Evolutionary conservation across 1,140 invertebrate species (phyloP).

Genomic region (Saccostrea echinata): DNA sequence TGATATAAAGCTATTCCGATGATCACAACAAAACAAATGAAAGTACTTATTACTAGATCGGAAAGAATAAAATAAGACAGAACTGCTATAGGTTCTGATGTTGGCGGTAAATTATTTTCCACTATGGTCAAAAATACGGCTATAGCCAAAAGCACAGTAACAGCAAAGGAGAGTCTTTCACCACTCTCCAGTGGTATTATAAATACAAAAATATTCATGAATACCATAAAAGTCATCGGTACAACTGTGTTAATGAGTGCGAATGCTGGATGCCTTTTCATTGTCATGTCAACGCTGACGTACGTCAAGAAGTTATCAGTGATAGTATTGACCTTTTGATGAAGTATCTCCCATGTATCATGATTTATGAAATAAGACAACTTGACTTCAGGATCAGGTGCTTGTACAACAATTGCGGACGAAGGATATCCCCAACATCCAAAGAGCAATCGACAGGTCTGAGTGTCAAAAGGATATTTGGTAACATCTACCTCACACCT

Average conservation of each 20-base stretch:
- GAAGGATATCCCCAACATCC: conserved; percentile 30
- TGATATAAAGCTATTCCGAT: conserved; percentile 20
- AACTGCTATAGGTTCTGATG: conserved; percentile 42
- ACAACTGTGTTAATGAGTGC: conserved; percentile 33
- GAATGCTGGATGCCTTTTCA: conserved; percentile 45
- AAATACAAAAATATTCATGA: conserved; percentile 50
- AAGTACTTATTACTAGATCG: conserved; percentile 34
- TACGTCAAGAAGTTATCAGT: not conserved
- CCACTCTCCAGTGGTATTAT: conserved; percentile 47
- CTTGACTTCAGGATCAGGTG: not conserved
- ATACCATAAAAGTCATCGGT: conserved; percentile 22
- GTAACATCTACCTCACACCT: conserved; percentile 43
- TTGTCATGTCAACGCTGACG: conserved; percentile 32
- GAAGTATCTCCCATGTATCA: conserved; percentile 14
- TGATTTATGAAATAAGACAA: not conserved
- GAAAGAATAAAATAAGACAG: conserved; percentile 41
- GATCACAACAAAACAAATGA: conserved; percentile 38
- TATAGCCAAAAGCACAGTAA: conserved; percentile 48
- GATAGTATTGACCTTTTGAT: not conserved
- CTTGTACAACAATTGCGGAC: not conserved
- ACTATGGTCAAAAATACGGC: conserved; percentile 51
- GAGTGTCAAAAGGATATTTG: conserved; percentile 52
- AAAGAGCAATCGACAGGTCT: conserved; percentile 35
- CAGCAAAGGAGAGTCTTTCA: conserved; percentile 40
- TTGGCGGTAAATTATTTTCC: conserved; percentile 42